Base-by-base conservation (phyloP, 2,113 vertebrate genomes). In the Furnarius figulus region DNA sequence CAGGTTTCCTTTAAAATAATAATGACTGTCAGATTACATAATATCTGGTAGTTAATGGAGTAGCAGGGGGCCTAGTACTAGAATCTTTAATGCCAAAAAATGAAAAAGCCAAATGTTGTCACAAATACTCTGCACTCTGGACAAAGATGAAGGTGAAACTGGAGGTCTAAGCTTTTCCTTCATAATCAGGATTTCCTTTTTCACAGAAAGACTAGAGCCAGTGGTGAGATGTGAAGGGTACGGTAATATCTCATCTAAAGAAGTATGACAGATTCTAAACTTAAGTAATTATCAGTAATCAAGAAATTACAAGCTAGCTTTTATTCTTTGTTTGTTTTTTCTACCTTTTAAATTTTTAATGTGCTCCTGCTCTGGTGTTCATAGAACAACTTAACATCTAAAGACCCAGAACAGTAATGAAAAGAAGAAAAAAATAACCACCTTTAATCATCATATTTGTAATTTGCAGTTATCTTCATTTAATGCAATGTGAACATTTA, bases 11-110 rank as follows among this genome's bases (percentile, higher is more conserved):
- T 92, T 92, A 47, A 68, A 91, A 50, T 28, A 61, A 22, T 75
- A 91, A 52, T 89, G 66, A 61, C 19, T 85, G 31, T 89, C 24
- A 82, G 58, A 59, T 88, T 81, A 68, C 81, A 18, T 14, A 61
- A 84, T 72, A n/a, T 74, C 52, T 91, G 28, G 25, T 40, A 89
- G 91, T 71, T 94, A 78, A 61, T 50, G 31, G 49, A 53, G 13
- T 68, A 87, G 81, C 66, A 87, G 70, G 70, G 65, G 19, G 30
- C 10, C 76, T 86, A 28, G 40, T 81, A 81, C 27, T 89, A 65
- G 49, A 82, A 18, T 65, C 66, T 42, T 37, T 91, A 90, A 65
- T 91, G 87, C 73, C 66, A 95, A 89, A 66, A 89, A 92, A 72
- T 66, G 5, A 42, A 84, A 78, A 73, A 91, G 23, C 40, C 61